Conservation (phyloP, 2,888 invertebrate species). For the Eupeodes luniger region DNA sequence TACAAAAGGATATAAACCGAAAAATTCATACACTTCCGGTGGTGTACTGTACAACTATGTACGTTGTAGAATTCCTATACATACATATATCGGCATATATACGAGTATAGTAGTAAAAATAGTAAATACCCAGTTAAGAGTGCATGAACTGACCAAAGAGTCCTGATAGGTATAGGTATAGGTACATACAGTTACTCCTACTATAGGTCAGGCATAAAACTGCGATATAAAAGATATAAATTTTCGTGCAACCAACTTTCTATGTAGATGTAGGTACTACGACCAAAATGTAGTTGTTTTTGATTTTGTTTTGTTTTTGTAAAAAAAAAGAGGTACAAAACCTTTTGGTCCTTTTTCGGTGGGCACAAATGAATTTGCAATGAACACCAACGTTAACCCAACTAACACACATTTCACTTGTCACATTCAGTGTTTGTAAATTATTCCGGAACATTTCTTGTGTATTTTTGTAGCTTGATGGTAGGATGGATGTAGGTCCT, state of each 20-base stretch:
- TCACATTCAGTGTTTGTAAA: slow-evolving; percentile 74
- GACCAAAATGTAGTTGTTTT: slow-evolving; percentile 10
- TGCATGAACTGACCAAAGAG: slow-evolving; percentile 41
- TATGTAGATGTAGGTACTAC: not conserved
- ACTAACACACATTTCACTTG: slow-evolving; percentile 75
- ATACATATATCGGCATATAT: not conserved
- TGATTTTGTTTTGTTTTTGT: slow-evolving; percentile 21
- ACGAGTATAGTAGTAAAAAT: not conserved
- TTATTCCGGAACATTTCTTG: slow-evolving; percentile 72
- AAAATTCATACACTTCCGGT: slow-evolving; percentile 69
- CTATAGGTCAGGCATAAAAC: slow-evolving; percentile 60
- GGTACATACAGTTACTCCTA: too few species aligned
- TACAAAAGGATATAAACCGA: slow-evolving; percentile 47
- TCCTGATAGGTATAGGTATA: not conserved
- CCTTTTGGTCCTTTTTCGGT: slow-evolving; percentile 33
- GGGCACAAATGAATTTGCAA: slow-evolving; percentile 72
- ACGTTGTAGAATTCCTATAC: not conserved
- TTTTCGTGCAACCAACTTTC: slow-evolving; percentile 32
- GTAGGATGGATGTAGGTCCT: not conserved
- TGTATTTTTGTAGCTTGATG: slow-evolving; percentile 20
- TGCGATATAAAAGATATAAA: slow-evolving; percentile 61
- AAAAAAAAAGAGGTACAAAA: not conserved
- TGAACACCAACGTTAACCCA: slow-evolving; percentile 73
- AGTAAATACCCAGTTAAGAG: slow-evolving; percentile 9
- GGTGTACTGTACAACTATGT: too few species aligned